phyloP scores from a whole-genome alignment of 2,113 vertebrate species.

The Melospiza georgiana region DNA sequence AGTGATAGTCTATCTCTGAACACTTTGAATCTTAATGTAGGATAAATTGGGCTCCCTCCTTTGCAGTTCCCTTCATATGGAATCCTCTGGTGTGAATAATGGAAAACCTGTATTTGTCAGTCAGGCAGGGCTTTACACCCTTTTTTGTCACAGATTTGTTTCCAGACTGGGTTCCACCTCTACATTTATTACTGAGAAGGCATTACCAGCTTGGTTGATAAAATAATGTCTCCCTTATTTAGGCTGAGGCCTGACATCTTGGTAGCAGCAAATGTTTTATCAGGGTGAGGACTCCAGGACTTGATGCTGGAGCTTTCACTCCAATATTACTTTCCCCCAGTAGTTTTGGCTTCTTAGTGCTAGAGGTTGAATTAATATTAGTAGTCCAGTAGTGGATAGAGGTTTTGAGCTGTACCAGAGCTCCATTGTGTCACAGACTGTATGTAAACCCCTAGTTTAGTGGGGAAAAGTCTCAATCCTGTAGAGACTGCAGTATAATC shows the following conservation, averaged over 20 bases:
- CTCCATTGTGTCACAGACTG: background rate
- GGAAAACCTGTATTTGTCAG: background rate
- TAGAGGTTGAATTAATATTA: background rate
- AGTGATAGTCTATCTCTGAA: constrained; percentile 1
- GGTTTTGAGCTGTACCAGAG: background rate
- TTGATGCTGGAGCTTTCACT: background rate
- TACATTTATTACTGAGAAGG: background rate
- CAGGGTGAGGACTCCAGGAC: rapidly evolving
- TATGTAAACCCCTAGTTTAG: background rate
- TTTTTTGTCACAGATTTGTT: background rate
- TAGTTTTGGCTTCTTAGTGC: background rate
- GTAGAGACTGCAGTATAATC: background rate
- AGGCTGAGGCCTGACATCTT: background rate
- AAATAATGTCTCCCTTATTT: background rate
- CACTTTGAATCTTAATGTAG: constrained; percentile 10
- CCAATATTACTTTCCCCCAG: background rate
- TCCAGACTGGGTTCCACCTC: background rate
- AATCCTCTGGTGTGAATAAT: background rate
- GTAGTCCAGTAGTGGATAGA: background rate
- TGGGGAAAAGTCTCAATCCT: background rate
- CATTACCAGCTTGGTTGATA: background rate
- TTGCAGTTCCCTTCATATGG: background rate
- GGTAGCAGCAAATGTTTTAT: background rate
- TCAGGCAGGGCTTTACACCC: background rate
- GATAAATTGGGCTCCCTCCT: background rate